phyloP scores from a whole-genome alignment of 2,797 vertebrate species.

The Oreortyx pictus region DNA sequence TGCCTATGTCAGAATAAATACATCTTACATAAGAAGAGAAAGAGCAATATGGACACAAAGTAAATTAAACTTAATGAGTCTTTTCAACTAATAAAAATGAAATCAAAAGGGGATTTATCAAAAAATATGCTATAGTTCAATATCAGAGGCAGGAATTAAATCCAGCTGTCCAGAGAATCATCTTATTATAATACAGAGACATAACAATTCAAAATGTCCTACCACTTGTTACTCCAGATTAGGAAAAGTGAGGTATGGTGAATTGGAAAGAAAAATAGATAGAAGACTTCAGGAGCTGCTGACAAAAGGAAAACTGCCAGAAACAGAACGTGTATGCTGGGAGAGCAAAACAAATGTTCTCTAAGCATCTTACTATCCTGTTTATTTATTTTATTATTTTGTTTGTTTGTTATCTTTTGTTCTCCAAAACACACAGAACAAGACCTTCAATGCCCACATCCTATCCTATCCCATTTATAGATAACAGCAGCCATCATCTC shows the following conservation, averaged over 20 bases:
- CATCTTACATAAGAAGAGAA: background rate
- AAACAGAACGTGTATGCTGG: background rate
- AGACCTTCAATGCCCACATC: background rate
- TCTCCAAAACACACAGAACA: background rate
- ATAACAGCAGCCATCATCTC: background rate
- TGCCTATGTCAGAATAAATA: background rate
- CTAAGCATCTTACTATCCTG: background rate
- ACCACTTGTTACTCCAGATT: background rate
- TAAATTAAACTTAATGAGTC: background rate
- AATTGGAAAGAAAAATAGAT: background rate
- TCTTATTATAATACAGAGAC: background rate
- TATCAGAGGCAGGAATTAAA: background rate
- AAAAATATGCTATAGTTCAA: background rate
- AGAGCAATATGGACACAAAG: background rate
- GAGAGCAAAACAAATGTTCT: background rate
- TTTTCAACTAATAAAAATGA: background rate
- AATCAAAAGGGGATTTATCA: background rate
- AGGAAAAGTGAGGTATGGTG: background rate
- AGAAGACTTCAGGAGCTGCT: background rate
- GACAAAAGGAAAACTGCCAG: background rate
- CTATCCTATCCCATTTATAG: background rate
- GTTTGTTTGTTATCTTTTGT: too few species aligned
- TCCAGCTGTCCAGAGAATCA: background rate
- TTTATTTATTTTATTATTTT: too few species aligned
- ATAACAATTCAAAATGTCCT: background rate